Evolutionary conservation across 2,113 vertebrate genomes (phyloP).

Genomic region (Carassius auratus): DNA sequence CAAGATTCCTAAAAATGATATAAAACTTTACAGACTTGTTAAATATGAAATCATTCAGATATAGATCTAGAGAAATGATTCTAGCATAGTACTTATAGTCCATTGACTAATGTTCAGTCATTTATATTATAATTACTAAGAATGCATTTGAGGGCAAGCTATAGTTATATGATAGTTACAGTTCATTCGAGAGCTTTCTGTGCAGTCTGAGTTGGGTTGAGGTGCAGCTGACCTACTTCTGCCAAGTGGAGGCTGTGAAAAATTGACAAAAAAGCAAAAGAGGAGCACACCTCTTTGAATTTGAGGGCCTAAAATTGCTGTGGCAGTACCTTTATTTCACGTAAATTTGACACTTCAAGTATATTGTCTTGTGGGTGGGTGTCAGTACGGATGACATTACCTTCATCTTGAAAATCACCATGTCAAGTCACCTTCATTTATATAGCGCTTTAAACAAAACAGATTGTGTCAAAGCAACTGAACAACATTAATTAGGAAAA

Average conservation of each 20-base stretch:
- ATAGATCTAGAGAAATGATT: not conserved
- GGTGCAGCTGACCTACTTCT: constrained; percentile 24
- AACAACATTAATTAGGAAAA: too few species aligned
- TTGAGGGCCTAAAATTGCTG: not conserved
- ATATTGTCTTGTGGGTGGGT: not conserved
- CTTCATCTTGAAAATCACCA: not conserved
- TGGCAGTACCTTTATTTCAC: not conserved
- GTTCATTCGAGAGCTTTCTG: not conserved
- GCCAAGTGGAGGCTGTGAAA: not conserved
- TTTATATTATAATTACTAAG: not conserved
- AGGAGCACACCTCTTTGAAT: not conserved
- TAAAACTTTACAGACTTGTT: not conserved
- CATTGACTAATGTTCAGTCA: not conserved
- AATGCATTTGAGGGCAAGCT: not conserved
- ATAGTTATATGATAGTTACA: not conserved
- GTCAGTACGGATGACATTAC: not conserved
- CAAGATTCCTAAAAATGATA: not conserved
- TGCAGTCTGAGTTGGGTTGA: not conserved
- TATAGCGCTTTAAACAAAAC: too few species aligned
- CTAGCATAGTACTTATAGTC: not conserved
- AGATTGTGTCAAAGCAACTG: too few species aligned
- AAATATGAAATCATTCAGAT: not conserved
- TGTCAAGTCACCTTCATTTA: not conserved
- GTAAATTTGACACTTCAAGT: not conserved
- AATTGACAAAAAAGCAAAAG: not conserved